These are phyloP conservation scores for Pherbina coryleti DNA, from an alignment of 2,888 invertebrate species.

Conservation along the genomic window DNA sequence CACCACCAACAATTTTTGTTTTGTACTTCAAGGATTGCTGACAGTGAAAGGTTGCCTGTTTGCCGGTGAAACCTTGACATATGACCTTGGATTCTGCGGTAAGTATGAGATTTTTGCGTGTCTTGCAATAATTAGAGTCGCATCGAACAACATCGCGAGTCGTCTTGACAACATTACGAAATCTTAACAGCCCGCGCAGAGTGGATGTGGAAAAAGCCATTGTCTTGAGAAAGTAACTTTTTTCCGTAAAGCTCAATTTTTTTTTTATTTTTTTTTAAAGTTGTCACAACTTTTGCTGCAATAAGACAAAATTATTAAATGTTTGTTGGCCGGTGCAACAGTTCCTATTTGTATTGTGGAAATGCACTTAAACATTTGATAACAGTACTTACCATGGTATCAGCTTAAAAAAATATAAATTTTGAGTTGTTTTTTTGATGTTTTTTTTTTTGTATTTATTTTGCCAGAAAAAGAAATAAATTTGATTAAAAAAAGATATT, in stretches of 20 bases:
- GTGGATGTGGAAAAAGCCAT: no score
- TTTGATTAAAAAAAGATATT: neutral
- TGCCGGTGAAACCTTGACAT: conserved; percentile 98
- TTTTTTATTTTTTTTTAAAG: neutral
- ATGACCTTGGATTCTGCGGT: conserved; percentile 91
- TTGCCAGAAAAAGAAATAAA: neutral
- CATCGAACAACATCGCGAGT: conserved; percentile 4
- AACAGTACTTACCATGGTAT: no score
- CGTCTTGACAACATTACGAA: neutral
- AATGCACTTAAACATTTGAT: no score
- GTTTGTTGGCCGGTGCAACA: no score
- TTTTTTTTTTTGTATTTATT: neutral
- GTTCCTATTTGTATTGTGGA: no score
- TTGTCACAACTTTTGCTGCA: neutral
- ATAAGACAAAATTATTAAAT: no score
- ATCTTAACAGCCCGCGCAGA: no score
- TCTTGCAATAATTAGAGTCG: conserved; percentile 64
- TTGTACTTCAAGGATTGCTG: conserved; percentile 98
- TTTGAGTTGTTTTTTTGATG: no score
- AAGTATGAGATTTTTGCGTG: conserved; percentile 87
- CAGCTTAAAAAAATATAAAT: no score
- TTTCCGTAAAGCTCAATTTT: no score
- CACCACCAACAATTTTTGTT: conserved; percentile 88
- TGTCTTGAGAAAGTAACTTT: neutral
- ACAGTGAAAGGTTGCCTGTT: conserved; percentile 93